Conservation (phyloP, 2,113 vertebrate species). For the Limanda limanda region DNA sequence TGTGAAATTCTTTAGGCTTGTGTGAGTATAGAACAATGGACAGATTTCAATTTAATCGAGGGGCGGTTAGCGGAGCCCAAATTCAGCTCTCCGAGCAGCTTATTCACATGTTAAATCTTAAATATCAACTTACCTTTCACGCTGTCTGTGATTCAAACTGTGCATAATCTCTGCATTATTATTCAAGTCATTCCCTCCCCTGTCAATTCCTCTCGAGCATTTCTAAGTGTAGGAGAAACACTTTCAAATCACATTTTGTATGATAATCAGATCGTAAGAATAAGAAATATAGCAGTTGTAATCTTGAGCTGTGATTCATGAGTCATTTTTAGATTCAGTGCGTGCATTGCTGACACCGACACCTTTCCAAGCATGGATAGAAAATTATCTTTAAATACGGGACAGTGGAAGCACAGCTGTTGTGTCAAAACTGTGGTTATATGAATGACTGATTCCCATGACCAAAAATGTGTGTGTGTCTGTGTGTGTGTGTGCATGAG, state of each 20-base stretch:
- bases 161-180: constrained; percentile 26
- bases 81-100: constrained; percentile 16
- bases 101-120: constrained; percentile 21
- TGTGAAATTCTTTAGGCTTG: not conserved
- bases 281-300: constrained; percentile 3
- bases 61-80: constrained; percentile 6
- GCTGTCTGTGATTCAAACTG: constrained; percentile 34
- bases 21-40: not conserved
- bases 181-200: constrained; percentile 42
- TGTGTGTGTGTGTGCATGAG: constrained; percentile 14
- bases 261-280: constrained; percentile 38
- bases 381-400: not conserved
- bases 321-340: not conserved
- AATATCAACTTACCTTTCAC: constrained; percentile 34
- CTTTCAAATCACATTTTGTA: constrained; percentile 27
- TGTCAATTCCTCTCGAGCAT: constrained; percentile 17
- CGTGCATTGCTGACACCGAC: constrained; percentile 1
- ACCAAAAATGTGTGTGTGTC: not conserved
- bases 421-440: constrained; percentile 7
- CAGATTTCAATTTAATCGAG: constrained; percentile 36
- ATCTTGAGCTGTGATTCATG: constrained; percentile 18
- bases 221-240: constrained; percentile 39
- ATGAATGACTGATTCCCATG: constrained; percentile 41
- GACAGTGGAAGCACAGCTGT: constrained; percentile 14
- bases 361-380: not conserved